Base-by-base conservation (phyloP, 2,888 invertebrate genomes). In the Allygus modestus region DNA sequence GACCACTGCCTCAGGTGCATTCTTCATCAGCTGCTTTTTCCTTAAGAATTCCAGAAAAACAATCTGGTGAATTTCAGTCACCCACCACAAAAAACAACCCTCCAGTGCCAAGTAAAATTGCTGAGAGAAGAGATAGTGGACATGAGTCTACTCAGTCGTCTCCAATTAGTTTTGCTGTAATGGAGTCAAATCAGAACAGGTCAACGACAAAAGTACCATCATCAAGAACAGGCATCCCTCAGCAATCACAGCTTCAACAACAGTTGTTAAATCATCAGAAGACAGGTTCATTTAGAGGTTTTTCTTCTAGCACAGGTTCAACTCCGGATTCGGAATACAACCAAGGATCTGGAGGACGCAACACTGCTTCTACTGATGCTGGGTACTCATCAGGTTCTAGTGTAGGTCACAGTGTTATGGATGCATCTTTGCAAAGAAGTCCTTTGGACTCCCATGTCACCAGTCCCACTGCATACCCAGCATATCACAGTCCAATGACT, bases 401-500 rank as follows among this genome's bases (percentile, higher is more conserved):
- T 77, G 93, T 79, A 5, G 54, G 92, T 88, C 93, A 93, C 89
- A 93, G 93, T 90, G 94, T 94, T 77, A 93, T 94, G 0, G 95
- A 95, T 88, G 91, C 65, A 31, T 28, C 91, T 65, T 93, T 93
- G 28, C 94, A 94, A 2, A 91, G 95, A 88, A 91, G 95, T 90
- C 95, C 92, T 86, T 91, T 92, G 89, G 95, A 94, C 88, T 94
- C 95, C 15, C 95, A 95, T 90, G 95, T 94, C 37, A 94, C 95
- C 88, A 95, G 95, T 91, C 95, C 95, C 75, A 95, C 95, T 83
- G 95, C 95, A 83, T 96, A 96, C 91, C 96, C 96, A 58, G 93
- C 96, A 92, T 96, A 96, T 90, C 95, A 96, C 90, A 96, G 96
- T 90, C 96, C 96, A 28, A 94, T 95, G 94, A 94, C 94, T 89